Base-by-base conservation (phyloP, 2,797 vertebrate species). In the Sebastes trivittatus region DNA sequence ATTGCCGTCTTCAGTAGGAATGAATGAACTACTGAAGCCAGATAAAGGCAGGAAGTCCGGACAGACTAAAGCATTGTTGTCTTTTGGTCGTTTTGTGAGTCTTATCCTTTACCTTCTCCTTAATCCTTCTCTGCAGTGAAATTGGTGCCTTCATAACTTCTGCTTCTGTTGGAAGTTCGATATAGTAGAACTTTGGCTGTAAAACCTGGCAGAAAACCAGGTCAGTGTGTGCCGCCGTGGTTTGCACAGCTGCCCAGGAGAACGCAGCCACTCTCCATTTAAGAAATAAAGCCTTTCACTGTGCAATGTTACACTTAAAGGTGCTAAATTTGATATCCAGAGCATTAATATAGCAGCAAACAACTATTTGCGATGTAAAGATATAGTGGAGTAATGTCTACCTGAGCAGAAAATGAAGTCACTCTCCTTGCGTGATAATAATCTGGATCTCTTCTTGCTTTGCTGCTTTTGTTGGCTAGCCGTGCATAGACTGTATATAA, bases 121-220 rank as follows among this genome's bases (percentile, higher is more conserved):
- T 67, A 22, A 46, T 66, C 25, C 30, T 56, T 27, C 27, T 66
- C 14, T 18, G 34, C 55, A 1, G 36, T 70, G 16, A 52, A 67
- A 67, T 73, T 10, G 6, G 0, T 10, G 32, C 25, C 25, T 5
- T 77, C 18, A 5, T 20, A 49, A 20, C 11, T 55, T 75, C 66
- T 69, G 71, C 36, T 77, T 63, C 20, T 6, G 4, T n/a, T 64
- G 2, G 4, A 75, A 32, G 75, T 71, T 78, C 32, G 65, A 25
- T 56, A 56, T 2, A 30, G 61, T 22, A 46, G 30, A 78, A 69
- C 59, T 74, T n/a, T 42, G 30, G 34, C 64, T 52, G 64, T 69
- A 29, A 69, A 63, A 55, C 7, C 60, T 78, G 71, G 67, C 67
- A 76, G 46, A 5, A 61, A 64, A 71, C 32, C 56, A 60, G 61